A percentile compares a stretch with the other conserved stretches of the same genome.
These are phyloP conservation scores for Drosophila pegasa DNA, from an alignment of 2,888 invertebrate species.

Conservation along the genomic window DNA sequence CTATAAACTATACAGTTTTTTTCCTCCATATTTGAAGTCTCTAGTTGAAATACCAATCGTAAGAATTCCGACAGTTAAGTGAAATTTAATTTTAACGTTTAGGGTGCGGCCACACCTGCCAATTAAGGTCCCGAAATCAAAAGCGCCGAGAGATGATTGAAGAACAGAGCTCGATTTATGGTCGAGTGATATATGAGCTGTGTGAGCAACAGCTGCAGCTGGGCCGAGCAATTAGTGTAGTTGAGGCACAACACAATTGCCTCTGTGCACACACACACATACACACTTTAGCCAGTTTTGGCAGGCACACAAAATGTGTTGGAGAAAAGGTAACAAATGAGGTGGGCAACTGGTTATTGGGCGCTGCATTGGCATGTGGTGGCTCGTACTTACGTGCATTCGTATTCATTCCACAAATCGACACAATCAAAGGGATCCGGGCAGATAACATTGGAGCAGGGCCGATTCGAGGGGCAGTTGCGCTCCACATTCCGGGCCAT, in stretches of 20 bases:
- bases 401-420: slow-evolving; percentile 98
- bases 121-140: slow-evolving; percentile 1
- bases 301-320: neutral
- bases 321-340: neutral
- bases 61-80: neutral
- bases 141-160: neutral
- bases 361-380: too few relatives aligned
- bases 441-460: slow-evolving; percentile 97
- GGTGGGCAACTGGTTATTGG: neutral
- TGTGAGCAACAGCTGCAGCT: neutral
- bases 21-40: too few relatives aligned
- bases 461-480: slow-evolving; percentile 97
- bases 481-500: slow-evolving; percentile 95
- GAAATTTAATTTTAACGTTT: neutral
- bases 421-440: slow-evolving; percentile 97
- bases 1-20: too few relatives aligned
- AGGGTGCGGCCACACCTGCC: neutral
- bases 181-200: neutral
- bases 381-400: slow-evolving; percentile 95
- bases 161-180: slow-evolving; percentile 1
- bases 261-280: neutral
- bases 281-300: neutral
- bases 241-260: neutral
- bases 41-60: too few relatives aligned
- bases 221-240: slow-evolving; percentile 17